Base-by-base conservation (phyloP, 2,888 invertebrate genomes). In the Nycteola revayana region DNA sequence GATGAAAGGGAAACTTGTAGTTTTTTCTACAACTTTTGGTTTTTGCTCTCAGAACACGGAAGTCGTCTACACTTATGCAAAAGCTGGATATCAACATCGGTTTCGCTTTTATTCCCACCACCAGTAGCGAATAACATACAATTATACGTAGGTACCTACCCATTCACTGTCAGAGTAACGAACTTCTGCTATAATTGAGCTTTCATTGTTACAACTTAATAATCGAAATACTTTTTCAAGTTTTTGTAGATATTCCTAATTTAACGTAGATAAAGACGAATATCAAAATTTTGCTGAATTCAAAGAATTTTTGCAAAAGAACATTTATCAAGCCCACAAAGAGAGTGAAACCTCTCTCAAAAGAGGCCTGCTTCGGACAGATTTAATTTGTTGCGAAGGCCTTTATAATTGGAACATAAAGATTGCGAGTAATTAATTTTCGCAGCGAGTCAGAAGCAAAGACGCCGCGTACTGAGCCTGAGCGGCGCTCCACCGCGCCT, bases 341-440 rank as follows among this genome's bases (percentile, higher is more conserved):
- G 86, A 83, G 80, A 87, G 86, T 82, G 82, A 86, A 84, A 83
- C 82, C 84, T 84, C 84, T 85, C 87, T 87, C 77, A 84, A 88
- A 87, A 84, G 86, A 76, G 77, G 82, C 81, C 86, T 88, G 88
- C 80, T 77, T 70, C 75, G 81, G 88, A 88, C 88, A 88, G 88
- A 88, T 88, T 88, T 88, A 88, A 88, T 88, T 88, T 88, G 88
- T 88, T 85, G 85, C 88, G 82, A 88, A 88, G 88, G 87, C 87
- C 78, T 88, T 88, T 87, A 87, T 88, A 88, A 88, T 88, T 88
- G 87, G 87, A 88, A 87, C 84, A 88, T 88, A 88, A 88, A 88
- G 88, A 88, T 88, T 87, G 86, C 74, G 85, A 88, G 87, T 88
- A 88, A 88, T 88, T 88, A 88, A 88, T 88, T 88, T 88, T 88